A percentile compares a stretch with the other conserved stretches of the same genome.
Evolutionary conservation across 2,797 vertebrate species (phyloP).

Genomic region (Sebastes elongatus): DNA sequence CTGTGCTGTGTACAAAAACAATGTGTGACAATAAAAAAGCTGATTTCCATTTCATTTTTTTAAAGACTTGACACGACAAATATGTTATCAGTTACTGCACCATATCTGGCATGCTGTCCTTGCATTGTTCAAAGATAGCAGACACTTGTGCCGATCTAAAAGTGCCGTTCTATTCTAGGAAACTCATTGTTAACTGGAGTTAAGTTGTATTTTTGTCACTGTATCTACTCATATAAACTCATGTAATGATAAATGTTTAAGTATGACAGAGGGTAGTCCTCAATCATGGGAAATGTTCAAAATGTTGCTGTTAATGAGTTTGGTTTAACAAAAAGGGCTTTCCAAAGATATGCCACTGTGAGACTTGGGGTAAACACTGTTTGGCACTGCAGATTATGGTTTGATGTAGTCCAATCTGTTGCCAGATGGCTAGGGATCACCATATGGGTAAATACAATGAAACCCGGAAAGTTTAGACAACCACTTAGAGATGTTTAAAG

Average conservation of each 20-base stretch:
- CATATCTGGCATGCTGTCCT: neutral
- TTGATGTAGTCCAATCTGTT: conserved; percentile 35
- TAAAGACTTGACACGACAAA: neutral
- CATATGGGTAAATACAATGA: conserved; percentile 43
- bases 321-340: neutral
- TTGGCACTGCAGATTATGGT: conserved; percentile 16
- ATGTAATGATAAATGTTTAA: neutral
- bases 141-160: neutral
- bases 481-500: conserved; percentile 53
- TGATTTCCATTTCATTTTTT: no score
- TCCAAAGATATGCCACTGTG: conserved; percentile 13
- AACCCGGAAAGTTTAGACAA: conserved; percentile 54
- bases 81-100: conserved; percentile 2
- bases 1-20: no score
- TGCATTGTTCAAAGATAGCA: conserved; percentile 16
- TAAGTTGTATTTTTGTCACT: neutral
- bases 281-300: neutral
- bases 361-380: conserved; percentile 27
- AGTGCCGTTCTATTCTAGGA: neutral
- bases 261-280: neutral
- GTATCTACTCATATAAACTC: neutral
- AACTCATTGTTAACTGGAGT: neutral
- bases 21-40: no score
- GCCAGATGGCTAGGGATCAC: conserved; percentile 38
- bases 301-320: neutral